Conservation (phyloP, 2,888 invertebrate species). For the Epiblema foenella region DNA sequence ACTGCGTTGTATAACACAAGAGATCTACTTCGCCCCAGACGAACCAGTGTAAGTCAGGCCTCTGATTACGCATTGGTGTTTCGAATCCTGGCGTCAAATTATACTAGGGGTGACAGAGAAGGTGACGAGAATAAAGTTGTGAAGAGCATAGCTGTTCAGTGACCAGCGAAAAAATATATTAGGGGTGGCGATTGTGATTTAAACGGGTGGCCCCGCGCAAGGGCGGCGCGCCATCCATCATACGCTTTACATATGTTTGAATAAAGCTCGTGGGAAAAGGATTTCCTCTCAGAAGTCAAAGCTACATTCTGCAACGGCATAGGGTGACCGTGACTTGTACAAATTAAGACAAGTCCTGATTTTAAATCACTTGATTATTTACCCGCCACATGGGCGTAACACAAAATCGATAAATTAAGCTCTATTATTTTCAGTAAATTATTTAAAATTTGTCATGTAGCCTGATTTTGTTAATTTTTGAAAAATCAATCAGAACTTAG, state of each 20-base stretch:
- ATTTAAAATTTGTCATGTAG: too few relatives aligned
- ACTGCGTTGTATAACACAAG: constrained; percentile 45
- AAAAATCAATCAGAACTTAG: too few relatives aligned
- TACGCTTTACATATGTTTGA: constrained; percentile 86
- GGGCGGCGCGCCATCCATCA: constrained; percentile 83
- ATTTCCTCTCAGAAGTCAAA: constrained; percentile 84
- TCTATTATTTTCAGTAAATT: too few relatives aligned
- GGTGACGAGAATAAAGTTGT: not conserved
- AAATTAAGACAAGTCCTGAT: not conserved
- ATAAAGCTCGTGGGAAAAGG: constrained; percentile 86
- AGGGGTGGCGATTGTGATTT: constrained; percentile 80
- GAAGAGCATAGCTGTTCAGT: constrained; percentile 59
- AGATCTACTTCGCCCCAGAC: not conserved
- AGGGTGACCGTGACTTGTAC: constrained; percentile 60
- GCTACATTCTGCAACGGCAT: constrained; percentile 68
- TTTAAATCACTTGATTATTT: not conserved
- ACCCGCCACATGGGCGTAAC: too few relatives aligned
- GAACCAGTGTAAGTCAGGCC: not conserved
- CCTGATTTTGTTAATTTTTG: too few relatives aligned
- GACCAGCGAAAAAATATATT: constrained; percentile 80
- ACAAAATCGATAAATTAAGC: too few relatives aligned
- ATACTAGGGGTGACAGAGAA: not conserved
- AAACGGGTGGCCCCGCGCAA: constrained; percentile 75
- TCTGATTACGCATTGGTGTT: not conserved
- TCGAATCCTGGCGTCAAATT: not conserved